These are phyloP conservation scores for Nylanderia fulva DNA, from an alignment of 1,140 invertebrate genomes.

Conservation along the genomic window DNA sequence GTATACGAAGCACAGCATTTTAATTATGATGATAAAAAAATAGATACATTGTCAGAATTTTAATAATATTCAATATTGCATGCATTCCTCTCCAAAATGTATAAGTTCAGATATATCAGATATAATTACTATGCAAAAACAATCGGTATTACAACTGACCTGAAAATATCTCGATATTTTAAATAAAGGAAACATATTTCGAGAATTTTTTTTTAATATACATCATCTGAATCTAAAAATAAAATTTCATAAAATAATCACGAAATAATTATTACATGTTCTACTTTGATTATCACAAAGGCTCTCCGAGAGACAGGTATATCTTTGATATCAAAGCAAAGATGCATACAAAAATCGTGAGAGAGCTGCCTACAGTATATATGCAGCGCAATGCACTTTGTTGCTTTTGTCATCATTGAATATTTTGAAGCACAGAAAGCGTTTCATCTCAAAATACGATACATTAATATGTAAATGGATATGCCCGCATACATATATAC, in stretches of 20 bases:
- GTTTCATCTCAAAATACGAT: slow-evolving; percentile 62
- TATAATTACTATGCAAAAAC: slow-evolving; percentile 18
- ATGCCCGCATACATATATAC: slow-evolving; percentile 53
- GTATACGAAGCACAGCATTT: neutral
- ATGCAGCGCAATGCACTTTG: slow-evolving; percentile 44
- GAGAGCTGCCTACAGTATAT: slow-evolving; percentile 33
- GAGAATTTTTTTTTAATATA: neutral
- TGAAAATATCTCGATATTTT: neutral
- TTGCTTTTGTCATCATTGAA: slow-evolving; percentile 62
- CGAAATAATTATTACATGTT: neutral
- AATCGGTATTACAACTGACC: neutral
- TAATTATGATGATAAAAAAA: neutral
- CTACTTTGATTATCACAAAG: slow-evolving; percentile 16
- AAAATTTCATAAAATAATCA: neutral
- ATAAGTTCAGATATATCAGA: neutral
- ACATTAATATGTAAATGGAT: slow-evolving; percentile 62
- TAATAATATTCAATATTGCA: slow-evolving; percentile 17
- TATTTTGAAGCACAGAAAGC: slow-evolving; percentile 59
- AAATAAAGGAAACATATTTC: neutral
- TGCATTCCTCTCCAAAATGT: neutral
- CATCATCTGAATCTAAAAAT: neutral
- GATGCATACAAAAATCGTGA: slow-evolving; percentile 30
- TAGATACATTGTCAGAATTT: slow-evolving; percentile 2
- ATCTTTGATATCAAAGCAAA: slow-evolving; percentile 26
- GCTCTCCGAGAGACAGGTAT: neutral